phyloP scores from a whole-genome alignment of 2,797 vertebrate genomes.

The Sebastes hopkinsi region DNA sequence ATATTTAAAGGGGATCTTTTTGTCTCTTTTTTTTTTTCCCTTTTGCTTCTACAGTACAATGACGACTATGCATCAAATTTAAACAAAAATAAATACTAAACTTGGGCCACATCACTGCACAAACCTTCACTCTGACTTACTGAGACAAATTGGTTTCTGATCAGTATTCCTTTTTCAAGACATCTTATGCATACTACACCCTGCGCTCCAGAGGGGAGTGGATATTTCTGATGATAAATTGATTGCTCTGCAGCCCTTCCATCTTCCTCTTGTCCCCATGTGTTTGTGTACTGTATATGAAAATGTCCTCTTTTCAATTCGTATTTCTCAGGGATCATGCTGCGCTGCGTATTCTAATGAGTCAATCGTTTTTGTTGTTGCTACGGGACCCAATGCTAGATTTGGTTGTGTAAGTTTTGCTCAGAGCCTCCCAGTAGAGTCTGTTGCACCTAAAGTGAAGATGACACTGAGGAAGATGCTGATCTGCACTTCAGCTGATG shows the following conservation, averaged over 20 bases:
- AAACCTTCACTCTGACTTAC: conserved; percentile 49
- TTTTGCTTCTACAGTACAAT: conserved; percentile 21
- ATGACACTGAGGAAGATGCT: conserved; percentile 27
- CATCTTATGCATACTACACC: conserved; percentile 21
- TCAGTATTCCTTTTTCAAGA: conserved; percentile 43
- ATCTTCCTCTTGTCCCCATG: conserved; percentile 9
- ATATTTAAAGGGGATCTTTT: conserved; percentile 13
- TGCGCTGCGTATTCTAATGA: conserved; percentile 16
- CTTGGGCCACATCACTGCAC: conserved; percentile 48
- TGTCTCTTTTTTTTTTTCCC: background rate
- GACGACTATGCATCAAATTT: conserved; percentile 24
- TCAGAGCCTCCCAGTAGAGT: conserved; percentile 16
- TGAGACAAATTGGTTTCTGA: conserved; percentile 54
- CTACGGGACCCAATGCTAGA: background rate
- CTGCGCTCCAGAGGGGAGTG: conserved; percentile 22
- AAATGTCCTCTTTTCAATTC: conserved; percentile 13
- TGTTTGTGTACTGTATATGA: conserved; percentile 28
- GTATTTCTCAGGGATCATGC: conserved; percentile 2
- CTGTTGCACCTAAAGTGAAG: conserved; percentile 21
- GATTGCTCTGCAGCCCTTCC: conserved; percentile 27
- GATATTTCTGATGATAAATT: conserved; percentile 39
- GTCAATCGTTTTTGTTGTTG: background rate
- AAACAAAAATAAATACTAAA: conserved; percentile 42
- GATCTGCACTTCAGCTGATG: conserved; percentile 38
- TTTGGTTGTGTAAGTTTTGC: conserved; percentile 27